A percentile compares a stretch with the other conserved stretches of the same genome.
phyloP scores from a whole-genome alignment of 30 jellyfish, hydroid and myxozoan species.

The Chironex yamaguchii region DNA sequence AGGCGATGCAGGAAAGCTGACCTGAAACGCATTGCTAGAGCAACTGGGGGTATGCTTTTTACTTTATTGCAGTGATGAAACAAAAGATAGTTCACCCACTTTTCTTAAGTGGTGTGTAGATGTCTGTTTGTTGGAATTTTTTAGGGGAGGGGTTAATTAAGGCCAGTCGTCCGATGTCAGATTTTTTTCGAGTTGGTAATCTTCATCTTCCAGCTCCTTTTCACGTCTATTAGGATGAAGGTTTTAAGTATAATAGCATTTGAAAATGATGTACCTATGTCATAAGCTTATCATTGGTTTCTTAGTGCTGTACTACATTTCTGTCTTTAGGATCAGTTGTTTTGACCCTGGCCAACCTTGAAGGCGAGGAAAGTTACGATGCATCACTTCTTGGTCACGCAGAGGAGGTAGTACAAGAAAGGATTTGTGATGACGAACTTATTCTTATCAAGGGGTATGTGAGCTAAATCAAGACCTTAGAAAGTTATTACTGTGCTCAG shows the following conservation, averaged over 20 bases:
- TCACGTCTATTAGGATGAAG: too few species aligned
- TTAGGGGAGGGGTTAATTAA: too few species aligned
- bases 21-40: constrained; percentile 90
- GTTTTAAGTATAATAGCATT: too few species aligned
- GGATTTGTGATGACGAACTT: constrained; percentile 98
- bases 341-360: constrained; percentile 93
- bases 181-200: neutral
- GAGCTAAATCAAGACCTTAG: neutral
- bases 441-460: constrained; percentile 85
- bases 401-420: constrained; percentile 92
- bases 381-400: constrained; percentile 98
- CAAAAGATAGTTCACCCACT: neutral
- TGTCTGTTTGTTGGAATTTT: too few species aligned
- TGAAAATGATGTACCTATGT: too few species aligned
- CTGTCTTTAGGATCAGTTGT: constrained; percentile 91
- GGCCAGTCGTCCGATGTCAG: too few species aligned
- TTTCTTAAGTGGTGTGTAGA: neutral
- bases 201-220: too few species aligned
- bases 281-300: too few species aligned
- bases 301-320: too few species aligned
- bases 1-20: constrained; percentile 95
- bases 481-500: too few species aligned
- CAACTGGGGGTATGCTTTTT: constrained; percentile 94
- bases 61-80: too few species aligned
- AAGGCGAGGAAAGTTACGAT: constrained; percentile 99